Conservation (phyloP, 53 echinoderm and acorn worm species). For the Apostichopus leukothele region DNA sequence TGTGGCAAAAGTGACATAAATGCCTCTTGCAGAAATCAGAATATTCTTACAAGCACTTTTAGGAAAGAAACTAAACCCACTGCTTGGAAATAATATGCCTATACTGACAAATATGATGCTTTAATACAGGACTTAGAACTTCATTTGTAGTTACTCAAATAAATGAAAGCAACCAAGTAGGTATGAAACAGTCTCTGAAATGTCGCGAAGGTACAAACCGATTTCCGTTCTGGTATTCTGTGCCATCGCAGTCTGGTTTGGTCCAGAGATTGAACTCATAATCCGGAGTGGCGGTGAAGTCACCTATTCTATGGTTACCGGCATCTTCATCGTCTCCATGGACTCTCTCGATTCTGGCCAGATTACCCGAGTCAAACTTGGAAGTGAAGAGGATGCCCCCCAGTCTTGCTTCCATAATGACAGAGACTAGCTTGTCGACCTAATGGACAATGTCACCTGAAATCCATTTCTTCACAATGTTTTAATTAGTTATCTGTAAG, state of each 20-base stretch:
- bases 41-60: too few relatives aligned
- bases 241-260: slow-evolving; percentile 92
- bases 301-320: slow-evolving; percentile 65
- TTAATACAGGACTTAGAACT: too few relatives aligned
- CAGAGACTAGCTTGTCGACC: not conserved
- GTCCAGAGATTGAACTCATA: slow-evolving; percentile 98
- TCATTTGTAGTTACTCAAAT: too few relatives aligned
- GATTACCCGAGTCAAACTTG: slow-evolving; percentile 97
- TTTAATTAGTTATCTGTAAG: not conserved
- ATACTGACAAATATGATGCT: too few relatives aligned
- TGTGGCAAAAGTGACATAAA: too few relatives aligned
- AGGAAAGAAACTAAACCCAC: too few relatives aligned
- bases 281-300: slow-evolving; percentile 66
- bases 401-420: slow-evolving; percentile 69
- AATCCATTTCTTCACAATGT: not conserved
- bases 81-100: too few relatives aligned
- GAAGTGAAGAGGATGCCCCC: slow-evolving; percentile 95
- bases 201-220: slow-evolving; percentile 43
- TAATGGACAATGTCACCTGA: not conserved
- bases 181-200: too few relatives aligned
- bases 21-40: too few relatives aligned
- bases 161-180: too few relatives aligned
- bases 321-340: slow-evolving; percentile 67
- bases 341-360: slow-evolving; percentile 87
- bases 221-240: slow-evolving; percentile 96